A percentile compares a stretch with the other conserved stretches of the same genome.
These are phyloP conservation scores for Ceratitis capitata DNA, from an alignment of 1,140 invertebrate species.

Conservation along the genomic window DNA sequence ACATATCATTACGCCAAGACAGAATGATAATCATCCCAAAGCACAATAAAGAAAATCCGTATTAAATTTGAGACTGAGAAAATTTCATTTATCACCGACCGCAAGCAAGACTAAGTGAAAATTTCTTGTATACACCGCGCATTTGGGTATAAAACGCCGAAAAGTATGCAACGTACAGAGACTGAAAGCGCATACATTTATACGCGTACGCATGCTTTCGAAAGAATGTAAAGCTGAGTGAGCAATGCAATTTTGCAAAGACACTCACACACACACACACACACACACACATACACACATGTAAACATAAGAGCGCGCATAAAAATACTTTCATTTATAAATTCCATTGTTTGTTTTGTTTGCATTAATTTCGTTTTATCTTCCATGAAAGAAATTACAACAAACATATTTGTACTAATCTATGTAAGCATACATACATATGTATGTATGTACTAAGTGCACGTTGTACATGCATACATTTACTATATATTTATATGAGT, in stretches of 20 bases:
- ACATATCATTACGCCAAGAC: no score
- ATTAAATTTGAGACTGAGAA: no score
- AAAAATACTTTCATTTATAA: not conserved
- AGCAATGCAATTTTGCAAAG: not conserved
- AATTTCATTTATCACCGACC: no score
- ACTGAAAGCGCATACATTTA: not conserved
- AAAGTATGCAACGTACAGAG: not conserved
- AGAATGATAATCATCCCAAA: no score
- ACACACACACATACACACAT: not conserved
- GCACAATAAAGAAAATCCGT: no score
- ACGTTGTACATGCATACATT: not conserved
- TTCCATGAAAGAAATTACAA: no score
- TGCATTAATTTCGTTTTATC: not conserved
- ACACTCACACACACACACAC: not conserved
- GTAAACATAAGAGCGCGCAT: no score
- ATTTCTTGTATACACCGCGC: no score
- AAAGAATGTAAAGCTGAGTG: not conserved
- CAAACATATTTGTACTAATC: not conserved
- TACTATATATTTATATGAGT: not conserved
- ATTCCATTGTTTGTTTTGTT: not conserved
- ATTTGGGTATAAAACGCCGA: no score
- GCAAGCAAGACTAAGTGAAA: no score
- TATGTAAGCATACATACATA: not conserved
- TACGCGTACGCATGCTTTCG: not conserved
- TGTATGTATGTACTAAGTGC: not conserved